These are phyloP conservation scores for Symphodus melops DNA, from an alignment of 2,113 vertebrate species.

Conservation along the genomic window DNA sequence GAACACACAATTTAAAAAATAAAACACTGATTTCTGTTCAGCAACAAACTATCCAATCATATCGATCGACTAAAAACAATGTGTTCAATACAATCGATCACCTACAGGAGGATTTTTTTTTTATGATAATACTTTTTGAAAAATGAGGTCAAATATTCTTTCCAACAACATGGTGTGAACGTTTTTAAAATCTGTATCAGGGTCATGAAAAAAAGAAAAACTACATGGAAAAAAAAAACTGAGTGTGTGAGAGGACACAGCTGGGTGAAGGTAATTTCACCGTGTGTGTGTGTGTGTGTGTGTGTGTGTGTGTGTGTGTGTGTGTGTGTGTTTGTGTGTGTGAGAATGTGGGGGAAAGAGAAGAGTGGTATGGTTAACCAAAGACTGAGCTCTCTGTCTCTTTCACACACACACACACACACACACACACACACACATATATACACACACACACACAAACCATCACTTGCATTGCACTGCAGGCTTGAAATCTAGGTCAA, in stretches of 20 bases:
- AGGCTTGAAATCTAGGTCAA: conserved; percentile 71
- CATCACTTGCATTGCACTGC: conserved; percentile 58
- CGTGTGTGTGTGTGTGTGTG: conserved; percentile 25
- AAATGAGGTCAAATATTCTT: too few species aligned
- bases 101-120: too few species aligned
- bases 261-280: conserved; percentile 20
- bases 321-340: not conserved
- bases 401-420: conserved; percentile 16
- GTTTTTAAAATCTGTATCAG: not conserved
- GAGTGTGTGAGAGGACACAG: conserved; percentile 10
- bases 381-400: conserved; percentile 43
- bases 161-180: not conserved
- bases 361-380: conserved; percentile 64
- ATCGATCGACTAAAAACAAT: too few species aligned
- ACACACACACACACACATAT: conserved; percentile 5
- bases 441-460: conserved; percentile 18
- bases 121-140: too few species aligned
- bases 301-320: too few species aligned
- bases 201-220: not conserved
- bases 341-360: conserved; percentile 40
- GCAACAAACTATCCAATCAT: too few species aligned
- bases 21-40: too few species aligned
- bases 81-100: too few species aligned
- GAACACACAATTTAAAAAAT: too few species aligned
- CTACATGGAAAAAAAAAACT: not conserved